These are phyloP conservation scores for Carabus problematicus DNA, from an alignment of 2,888 invertebrate species.

Conservation along the genomic window DNA sequence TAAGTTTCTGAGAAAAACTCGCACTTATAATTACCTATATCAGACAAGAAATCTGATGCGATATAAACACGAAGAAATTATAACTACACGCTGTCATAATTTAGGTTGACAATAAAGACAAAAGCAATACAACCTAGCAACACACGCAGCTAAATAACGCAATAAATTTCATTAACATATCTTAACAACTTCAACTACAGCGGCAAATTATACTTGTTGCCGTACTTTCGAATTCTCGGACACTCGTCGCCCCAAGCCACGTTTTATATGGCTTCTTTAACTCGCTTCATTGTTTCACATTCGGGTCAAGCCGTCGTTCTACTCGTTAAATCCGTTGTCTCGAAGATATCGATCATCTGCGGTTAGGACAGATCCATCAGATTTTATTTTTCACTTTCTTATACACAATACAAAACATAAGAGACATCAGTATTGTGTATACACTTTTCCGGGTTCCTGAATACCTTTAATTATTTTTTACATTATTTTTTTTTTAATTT, in stretches of 20 bases:
- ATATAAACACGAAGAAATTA: slow-evolving; percentile 28
- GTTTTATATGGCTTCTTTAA: slow-evolving; percentile 3
- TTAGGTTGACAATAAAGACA: slow-evolving; percentile 36
- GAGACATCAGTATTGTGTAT: too few species aligned
- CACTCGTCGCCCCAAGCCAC: neutral
- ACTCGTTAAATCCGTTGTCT: too few species aligned
- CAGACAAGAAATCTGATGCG: slow-evolving; percentile 35
- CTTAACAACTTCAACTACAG: slow-evolving; percentile 25
- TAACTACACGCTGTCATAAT: slow-evolving; percentile 18
- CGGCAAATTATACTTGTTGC: slow-evolving; percentile 22
- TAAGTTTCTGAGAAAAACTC: slow-evolving; percentile 30
- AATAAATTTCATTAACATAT: slow-evolving; percentile 39
- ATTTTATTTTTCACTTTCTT: too few species aligned
- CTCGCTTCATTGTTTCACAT: slow-evolving; percentile 24
- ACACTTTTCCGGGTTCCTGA: too few species aligned
- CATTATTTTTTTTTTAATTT: too few species aligned
- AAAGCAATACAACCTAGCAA: slow-evolving; percentile 29
- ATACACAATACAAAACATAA: too few species aligned
- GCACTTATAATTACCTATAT: slow-evolving; percentile 27
- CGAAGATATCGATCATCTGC: too few species aligned
- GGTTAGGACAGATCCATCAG: too few species aligned
- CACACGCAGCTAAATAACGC: slow-evolving; percentile 24
- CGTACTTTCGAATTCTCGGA: slow-evolving; percentile 21
- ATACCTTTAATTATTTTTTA: too few species aligned
- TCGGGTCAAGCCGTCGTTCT: slow-evolving; percentile 10